Conservation (phyloP, 2,113 vertebrate genomes). For the Dromiciops gliroides region DNA sequence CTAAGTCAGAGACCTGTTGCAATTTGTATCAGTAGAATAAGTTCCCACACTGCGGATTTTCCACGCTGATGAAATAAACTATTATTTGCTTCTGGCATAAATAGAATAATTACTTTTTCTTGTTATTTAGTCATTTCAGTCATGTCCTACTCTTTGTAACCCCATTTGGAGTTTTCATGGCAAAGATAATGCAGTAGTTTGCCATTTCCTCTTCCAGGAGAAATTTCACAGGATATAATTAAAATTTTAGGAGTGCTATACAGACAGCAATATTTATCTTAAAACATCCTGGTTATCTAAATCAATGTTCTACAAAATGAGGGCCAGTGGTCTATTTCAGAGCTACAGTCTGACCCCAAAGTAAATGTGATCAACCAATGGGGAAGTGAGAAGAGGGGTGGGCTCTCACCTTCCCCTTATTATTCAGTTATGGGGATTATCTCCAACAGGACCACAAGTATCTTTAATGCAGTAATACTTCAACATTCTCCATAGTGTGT, state of each 20-base stretch:
- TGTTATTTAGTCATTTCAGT: no score
- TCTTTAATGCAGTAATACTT: neutral
- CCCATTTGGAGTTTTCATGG: no score
- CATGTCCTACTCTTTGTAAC: no score
- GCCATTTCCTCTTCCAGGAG: no score
- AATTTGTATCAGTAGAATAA: neutral
- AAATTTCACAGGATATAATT: no score
- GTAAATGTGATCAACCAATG: neutral
- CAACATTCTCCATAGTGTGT: neutral
- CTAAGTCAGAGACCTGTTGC: neutral
- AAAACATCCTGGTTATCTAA: no score
- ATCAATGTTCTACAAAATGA: no score
- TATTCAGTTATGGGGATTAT: no score
- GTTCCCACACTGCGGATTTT: neutral
- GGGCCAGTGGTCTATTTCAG: no score
- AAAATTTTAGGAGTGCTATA: no score
- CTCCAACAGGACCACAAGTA: neutral
- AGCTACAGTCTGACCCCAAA: neutral
- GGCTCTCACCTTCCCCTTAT: neutral
- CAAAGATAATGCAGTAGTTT: no score
- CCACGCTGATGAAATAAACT: neutral
- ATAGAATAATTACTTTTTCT: neutral
- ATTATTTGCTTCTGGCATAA: neutral
- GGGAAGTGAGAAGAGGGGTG: neutral
- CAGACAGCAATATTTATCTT: no score